Evolutionary conservation across 1,140 invertebrate species (phyloP).

Genomic region (Trinorchestia longiramus): DNA sequence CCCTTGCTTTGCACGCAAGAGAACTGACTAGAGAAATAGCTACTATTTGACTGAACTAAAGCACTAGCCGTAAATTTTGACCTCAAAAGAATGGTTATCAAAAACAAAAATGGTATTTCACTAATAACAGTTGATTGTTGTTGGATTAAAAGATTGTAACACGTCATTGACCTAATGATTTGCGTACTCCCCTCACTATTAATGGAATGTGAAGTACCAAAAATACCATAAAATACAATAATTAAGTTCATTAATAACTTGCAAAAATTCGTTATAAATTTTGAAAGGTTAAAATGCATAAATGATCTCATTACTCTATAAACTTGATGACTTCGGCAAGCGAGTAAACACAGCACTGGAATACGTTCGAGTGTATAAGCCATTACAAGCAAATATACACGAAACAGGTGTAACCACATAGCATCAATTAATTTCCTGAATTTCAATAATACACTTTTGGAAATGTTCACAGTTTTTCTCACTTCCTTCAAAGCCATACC

Average conservation of each 20-base stretch:
- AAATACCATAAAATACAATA: no score
- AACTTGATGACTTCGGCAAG: no score
- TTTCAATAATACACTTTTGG: not conserved
- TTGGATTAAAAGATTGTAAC: not conserved
- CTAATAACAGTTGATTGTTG: not conserved
- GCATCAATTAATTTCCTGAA: not conserved
- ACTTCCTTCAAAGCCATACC: not conserved
- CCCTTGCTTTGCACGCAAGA: not conserved
- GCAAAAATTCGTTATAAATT: no score
- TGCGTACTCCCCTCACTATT: no score
- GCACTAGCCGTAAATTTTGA: not conserved
- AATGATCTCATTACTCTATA: no score
- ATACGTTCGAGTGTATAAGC: not conserved
- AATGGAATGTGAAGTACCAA: no score
- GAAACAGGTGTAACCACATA: no score
- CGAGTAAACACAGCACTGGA: not conserved
- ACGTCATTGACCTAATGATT: not conserved
- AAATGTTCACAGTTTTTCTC: not conserved
- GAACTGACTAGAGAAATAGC: not conserved
- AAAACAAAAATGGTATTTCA: not conserved
- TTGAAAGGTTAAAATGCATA: no score
- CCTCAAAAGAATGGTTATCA: not conserved
- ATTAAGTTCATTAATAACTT: no score
- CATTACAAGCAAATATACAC: no score
- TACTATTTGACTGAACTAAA: not conserved